Evolutionary conservation across 2,888 invertebrate species (phyloP).

Genomic region (Sthenelais limicola): DNA sequence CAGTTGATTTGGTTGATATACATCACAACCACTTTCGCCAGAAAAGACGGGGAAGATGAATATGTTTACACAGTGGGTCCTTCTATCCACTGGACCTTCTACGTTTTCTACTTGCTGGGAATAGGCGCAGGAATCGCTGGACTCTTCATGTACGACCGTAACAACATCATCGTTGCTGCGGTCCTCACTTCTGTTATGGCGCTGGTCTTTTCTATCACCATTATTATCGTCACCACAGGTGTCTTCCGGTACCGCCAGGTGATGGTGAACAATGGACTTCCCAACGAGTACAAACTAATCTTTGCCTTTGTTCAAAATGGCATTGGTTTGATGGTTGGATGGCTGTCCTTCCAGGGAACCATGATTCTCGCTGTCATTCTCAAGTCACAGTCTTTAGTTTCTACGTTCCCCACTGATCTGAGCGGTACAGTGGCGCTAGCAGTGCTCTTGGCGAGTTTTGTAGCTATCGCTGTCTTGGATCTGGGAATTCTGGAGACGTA

Average conservation of each 20-base stretch:
- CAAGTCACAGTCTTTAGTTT: background rate
- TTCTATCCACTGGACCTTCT: background rate
- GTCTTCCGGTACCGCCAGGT: background rate
- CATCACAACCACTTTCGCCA: conserved; percentile 2
- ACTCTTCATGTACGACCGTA: background rate
- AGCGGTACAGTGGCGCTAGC: background rate
- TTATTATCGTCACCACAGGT: background rate
- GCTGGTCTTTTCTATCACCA: background rate
- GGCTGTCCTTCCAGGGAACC: background rate
- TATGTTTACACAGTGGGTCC: conserved; percentile 20
- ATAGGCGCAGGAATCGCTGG: background rate
- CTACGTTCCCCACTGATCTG: background rate
- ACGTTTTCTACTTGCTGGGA: background rate
- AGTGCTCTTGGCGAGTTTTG: background rate
- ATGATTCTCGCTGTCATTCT: background rate
- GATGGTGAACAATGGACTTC: background rate
- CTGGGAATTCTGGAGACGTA: background rate
- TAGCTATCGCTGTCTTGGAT: background rate
- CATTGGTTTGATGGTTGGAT: background rate
- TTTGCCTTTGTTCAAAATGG: conserved; percentile 16
- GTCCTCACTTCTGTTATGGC: background rate
- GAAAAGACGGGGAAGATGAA: conserved; percentile 9
- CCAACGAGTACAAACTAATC: background rate
- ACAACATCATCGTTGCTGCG: background rate
- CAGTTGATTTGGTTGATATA: conserved; percentile 18